These are phyloP conservation scores for Chironex yamaguchii DNA, from an alignment of 30 jellyfish, hydroid and myxozoan species.

Conservation along the genomic window DNA sequence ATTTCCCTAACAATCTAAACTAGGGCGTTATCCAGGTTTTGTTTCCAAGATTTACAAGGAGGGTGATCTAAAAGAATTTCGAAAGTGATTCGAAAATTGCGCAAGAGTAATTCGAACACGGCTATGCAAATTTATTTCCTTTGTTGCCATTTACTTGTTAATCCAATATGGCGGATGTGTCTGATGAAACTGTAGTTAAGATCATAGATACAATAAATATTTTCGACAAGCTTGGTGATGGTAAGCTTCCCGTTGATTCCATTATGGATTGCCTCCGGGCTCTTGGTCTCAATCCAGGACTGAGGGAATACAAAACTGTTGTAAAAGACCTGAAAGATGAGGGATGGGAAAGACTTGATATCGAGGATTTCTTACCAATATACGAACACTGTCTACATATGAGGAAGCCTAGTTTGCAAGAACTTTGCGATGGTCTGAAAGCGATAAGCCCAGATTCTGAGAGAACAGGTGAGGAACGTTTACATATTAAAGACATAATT, in stretches of 20 bases:
- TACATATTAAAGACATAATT: no score
- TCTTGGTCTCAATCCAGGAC: constrained; percentile 66
- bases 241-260: constrained; percentile 36
- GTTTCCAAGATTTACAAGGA: no score
- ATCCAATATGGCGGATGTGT: constrained; percentile 61
- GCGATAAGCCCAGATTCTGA: constrained; percentile 19
- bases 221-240: constrained; percentile 71
- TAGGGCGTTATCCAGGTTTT: no score
- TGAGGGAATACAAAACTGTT: constrained; percentile 36
- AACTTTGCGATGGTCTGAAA: constrained; percentile 59
- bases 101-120: no score
- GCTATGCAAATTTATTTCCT: no score
- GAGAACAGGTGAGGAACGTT: background rate
- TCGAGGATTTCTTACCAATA: constrained; percentile 69
- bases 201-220: constrained; percentile 64
- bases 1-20: no score
- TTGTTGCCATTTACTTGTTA: no score
- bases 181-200: constrained; percentile 55
- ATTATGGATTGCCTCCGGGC: constrained; percentile 52
- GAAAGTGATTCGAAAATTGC: no score
- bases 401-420: constrained; percentile 62
- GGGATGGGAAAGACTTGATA: constrained; percentile 15
- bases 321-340: constrained; percentile 43
- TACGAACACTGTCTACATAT: constrained; percentile 53
- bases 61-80: no score